A percentile compares a stretch with the other conserved stretches of the same genome.
These are phyloP conservation scores for Erythrocercus mccallii DNA, from an alignment of 2,113 vertebrate species.

Conservation along the genomic window DNA sequence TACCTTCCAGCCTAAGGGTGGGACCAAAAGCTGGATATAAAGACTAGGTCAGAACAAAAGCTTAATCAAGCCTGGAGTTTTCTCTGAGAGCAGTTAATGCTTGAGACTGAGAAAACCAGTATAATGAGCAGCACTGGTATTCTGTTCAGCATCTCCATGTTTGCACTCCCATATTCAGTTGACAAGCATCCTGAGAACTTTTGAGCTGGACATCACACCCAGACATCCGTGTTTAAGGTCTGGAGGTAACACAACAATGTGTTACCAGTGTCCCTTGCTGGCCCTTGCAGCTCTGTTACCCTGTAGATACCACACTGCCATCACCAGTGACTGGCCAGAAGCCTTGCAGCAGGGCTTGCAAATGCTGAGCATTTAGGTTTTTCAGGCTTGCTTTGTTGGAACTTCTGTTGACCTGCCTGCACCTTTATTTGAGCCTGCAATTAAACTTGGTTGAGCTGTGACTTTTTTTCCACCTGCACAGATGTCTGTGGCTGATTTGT, in stretches of 20 bases:
- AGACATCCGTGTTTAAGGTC: fast-evolving
- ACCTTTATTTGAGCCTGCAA: neutral
- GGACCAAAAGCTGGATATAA: neutral
- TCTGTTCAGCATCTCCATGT: neutral
- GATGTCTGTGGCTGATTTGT: neutral
- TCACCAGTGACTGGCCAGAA: neutral
- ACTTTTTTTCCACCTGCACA: neutral
- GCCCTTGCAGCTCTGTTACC: neutral
- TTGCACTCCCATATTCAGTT: neutral
- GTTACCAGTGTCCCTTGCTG: neutral
- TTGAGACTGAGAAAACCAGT: neutral
- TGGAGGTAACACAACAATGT: neutral
- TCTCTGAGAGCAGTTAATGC: neutral
- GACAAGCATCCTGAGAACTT: neutral
- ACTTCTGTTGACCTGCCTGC: neutral
- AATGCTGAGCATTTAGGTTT: neutral
- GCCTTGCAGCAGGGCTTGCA: neutral
- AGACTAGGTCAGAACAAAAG: neutral
- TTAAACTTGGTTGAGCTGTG: neutral
- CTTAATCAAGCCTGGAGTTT: neutral
- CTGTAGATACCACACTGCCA: neutral
- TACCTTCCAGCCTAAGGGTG: neutral
- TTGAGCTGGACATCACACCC: neutral
- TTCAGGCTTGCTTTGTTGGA: neutral
- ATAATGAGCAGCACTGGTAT: neutral